Evolutionary conservation across 2,888 invertebrate species (phyloP), one percentile per base, ranked within the genome.

Genomic region (Trissolcus brochymenae): DNA sequence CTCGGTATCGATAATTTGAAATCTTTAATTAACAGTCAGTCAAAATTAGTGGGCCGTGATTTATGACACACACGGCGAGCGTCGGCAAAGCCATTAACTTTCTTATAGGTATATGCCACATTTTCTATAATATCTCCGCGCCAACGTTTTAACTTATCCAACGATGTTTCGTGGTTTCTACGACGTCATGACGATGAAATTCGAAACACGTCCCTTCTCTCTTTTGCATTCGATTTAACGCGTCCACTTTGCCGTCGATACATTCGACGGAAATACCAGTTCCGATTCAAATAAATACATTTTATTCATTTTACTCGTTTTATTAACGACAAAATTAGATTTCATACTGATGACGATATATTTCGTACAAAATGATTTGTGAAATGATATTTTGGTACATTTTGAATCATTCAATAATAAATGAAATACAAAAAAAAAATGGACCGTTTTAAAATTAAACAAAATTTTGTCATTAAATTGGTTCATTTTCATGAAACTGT

Each of bases 51-150:
- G 55, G 19, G 9, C 25, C 21, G 29, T 61, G 70, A 62, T 71
- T 71, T 71, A 71, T 71, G 62, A 13, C 19, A 46, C 62, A 19
- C 43, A 14, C 68, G 59, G 60, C 61, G 19, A 57, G 19, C 35
- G 65, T 54, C 72, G 66, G 4, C 61, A 9, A 14, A 21, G 60
- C 57, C 56, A 61, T 68, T 66, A 70, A 78, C 59, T 64, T 57
- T 64, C 11, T 11, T 40, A 57, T 43, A 54, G 66, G 71, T 64
- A 67, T 35, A 61, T 66, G 66, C 72, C 71, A 67, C 76, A 67
- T 72, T 76, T 76, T 72, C 76, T 67, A 67, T 76, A 76, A 76
- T 76, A 76, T 76, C n/a, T n/a, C 76, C 76, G 11, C 35, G 76
- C 62, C 59, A 53, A 72, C 76, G 67, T 49, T 76, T 76, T 54